Evolutionary conservation across 53 echinoderm and acorn worm genomes (phyloP), one percentile per base, ranked within the genome.

Genomic region (Henricia sp.): DNA sequence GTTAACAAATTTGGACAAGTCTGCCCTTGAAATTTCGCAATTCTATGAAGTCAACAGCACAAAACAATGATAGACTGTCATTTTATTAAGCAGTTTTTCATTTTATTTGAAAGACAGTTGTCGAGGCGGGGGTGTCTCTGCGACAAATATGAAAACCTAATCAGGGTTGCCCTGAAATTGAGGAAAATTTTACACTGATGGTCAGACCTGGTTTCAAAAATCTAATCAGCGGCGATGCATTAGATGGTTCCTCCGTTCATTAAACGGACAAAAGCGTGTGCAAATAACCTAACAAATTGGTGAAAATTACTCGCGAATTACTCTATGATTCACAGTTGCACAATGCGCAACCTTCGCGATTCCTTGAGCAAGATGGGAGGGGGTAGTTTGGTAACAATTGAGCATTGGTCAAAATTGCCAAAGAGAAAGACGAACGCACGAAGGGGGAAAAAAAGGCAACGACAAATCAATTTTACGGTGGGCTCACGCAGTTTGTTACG

Each of bases 391-490:
- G n/a, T n/a, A n/a, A 64, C 80, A 80, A 80, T 48, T 64, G 80
- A 48, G 62, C 14, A 43, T 29, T 62, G 33, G 17, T 58, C 25
- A 36, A 60, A 27, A 30, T 6, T 29, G 28, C 28, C 28, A 65
- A 17, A 16, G 66, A 65, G 37, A 37, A 4, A 17, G 37, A 35
- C n/a, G 0, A 9, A 23, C 6, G 40, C 38, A 17, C 21, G 39
- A 23, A 67, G 67, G 21, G 21, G 24, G 28, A 4, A 43, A 70
- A n/a, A 46, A 46, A 64, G 64, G 80, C 80, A 52, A 50, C 25
- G 64, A 80, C 29, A 48, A 80, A 58, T 80, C 80, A 80, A 80
- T 80, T 80, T 80, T 50, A 21, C 43, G 30, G 64, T 40, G 46
- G 80, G 80, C 63, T 33, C n/a, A n/a, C n/a, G 26, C 44, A 64